Percentiles rank a stretch among this genome's conserved stretches.
Conservation (phyloP, 2,113 vertebrate species). For the Passer montanus region DNA sequence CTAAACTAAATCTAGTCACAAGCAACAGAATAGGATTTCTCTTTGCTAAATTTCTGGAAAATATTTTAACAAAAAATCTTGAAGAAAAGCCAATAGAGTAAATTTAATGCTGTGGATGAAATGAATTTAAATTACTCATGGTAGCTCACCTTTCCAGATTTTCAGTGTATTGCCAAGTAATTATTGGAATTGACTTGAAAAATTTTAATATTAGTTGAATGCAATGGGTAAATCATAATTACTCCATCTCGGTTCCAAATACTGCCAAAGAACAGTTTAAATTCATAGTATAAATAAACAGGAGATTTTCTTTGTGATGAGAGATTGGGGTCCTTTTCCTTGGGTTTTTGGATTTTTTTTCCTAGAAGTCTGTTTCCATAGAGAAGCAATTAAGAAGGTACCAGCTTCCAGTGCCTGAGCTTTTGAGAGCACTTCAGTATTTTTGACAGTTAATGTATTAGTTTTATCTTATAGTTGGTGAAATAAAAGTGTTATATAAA, state of each 20-base stretch:
- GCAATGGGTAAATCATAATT: not conserved
- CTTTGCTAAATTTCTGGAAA: not conserved
- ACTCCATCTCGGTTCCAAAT: not conserved
- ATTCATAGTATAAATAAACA: not conserved
- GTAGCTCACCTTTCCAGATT: not conserved
- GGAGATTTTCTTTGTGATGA: not conserved
- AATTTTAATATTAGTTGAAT: not conserved
- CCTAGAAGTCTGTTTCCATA: not conserved
- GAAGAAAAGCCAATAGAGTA: rapidly evolving
- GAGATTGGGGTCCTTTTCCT: not conserved
- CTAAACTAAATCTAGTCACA: not conserved
- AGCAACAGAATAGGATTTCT: not conserved
- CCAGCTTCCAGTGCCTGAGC: not conserved
- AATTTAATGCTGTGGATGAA: not conserved
- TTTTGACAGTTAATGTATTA: not conserved
- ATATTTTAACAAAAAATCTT: not conserved
- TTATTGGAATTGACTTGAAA: not conserved
- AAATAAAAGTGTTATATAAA: not conserved
- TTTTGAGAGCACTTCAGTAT: not conserved
- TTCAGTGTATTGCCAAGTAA: not conserved
- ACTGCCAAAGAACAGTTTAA: not conserved
- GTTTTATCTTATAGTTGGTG: not conserved
- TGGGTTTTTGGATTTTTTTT: not conserved
- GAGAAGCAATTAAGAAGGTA: not conserved
- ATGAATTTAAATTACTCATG: not conserved